phyloP scores from a whole-genome alignment of 64 coral and sea anemone genomes.

The Porites australiensis region DNA sequence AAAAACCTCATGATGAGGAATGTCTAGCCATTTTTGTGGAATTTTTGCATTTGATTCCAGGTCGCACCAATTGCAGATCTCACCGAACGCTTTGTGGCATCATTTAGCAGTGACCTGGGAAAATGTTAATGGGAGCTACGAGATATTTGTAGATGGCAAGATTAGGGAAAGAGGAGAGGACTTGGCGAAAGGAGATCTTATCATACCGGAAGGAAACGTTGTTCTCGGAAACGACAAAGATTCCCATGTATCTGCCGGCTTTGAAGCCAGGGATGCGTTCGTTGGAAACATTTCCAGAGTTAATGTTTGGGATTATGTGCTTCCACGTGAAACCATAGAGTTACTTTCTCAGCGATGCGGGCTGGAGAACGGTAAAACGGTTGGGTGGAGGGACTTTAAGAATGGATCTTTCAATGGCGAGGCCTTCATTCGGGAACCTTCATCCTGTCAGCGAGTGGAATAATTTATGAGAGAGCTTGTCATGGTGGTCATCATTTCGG shows the following conservation, averaged over 20 bases:
- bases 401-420: constrained; percentile 10
- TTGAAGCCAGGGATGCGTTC: constrained; percentile 21
- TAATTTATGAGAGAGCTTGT: neutral
- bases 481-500: neutral
- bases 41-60: neutral
- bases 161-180: neutral
- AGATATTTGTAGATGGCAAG: constrained; percentile 61
- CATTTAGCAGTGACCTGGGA: constrained; percentile 74
- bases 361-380: constrained; percentile 49
- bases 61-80: neutral
- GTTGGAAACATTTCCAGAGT: constrained; percentile 68
- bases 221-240: constrained; percentile 74
- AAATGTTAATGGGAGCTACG: constrained; percentile 30
- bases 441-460: constrained; percentile 9
- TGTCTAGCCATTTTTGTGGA: too few species aligned
- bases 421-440: constrained; percentile 19
- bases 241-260: neutral
- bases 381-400: constrained; percentile 68
- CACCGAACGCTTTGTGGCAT: constrained; percentile 71
- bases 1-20: too few species aligned
- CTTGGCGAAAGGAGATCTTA: neutral
- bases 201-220: constrained; percentile 28
- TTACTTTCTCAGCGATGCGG: constrained; percentile 62
- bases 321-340: constrained; percentile 50
- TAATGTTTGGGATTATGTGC: constrained; percentile 73